A percentile compares a stretch with the other conserved stretches of the same genome.
Evolutionary conservation across 1,140 invertebrate species (phyloP).

Genomic region (Phymorhynchus buccinoides): DNA sequence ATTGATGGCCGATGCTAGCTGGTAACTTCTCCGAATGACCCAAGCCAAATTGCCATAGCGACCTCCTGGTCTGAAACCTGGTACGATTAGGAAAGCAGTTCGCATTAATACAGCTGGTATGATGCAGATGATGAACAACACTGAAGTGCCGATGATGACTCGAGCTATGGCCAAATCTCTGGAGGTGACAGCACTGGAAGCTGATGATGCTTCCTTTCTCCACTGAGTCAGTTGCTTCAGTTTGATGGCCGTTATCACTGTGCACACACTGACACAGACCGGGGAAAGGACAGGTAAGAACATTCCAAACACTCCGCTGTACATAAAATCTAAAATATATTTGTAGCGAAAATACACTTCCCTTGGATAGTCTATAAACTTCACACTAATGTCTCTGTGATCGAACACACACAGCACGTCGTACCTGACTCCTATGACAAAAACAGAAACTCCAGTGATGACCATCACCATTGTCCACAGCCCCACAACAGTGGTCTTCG

Average conservation of each 20-base stretch:
- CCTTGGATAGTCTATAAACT: background rate
- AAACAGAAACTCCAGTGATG: background rate
- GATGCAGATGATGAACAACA: background rate
- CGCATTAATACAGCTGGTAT: background rate
- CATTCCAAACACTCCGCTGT: background rate
- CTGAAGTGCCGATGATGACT: background rate
- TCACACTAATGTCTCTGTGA: background rate
- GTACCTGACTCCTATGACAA: background rate
- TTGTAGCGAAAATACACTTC: background rate
- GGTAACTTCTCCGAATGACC: background rate
- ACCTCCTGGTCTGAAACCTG: background rate
- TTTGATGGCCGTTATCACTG: background rate
- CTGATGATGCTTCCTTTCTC: background rate
- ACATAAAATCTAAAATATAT: background rate
- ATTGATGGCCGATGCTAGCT: background rate
- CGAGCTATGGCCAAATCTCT: background rate
- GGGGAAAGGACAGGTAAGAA: background rate
- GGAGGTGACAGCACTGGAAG: background rate
- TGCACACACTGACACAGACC: background rate
- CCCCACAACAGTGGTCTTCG: background rate
- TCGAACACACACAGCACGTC: background rate
- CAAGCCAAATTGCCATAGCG: background rate
- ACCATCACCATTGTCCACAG: background rate
- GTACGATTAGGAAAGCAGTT: background rate
- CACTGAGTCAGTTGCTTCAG: background rate